phyloP scores from a whole-genome alignment of 2,797 vertebrate genomes.

The Pantherophis alleghaniensis region DNA sequence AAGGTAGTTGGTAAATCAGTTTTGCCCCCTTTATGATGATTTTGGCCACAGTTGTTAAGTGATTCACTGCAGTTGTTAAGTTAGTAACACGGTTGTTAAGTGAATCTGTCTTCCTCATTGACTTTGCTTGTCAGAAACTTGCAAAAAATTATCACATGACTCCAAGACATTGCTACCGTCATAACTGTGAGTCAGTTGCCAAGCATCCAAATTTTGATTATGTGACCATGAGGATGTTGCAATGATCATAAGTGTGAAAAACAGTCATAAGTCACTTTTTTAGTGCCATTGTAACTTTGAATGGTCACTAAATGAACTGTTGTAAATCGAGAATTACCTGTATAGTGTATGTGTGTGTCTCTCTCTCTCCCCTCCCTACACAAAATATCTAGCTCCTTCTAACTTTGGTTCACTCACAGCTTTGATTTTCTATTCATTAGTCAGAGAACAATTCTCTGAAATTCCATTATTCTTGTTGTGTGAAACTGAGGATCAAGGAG shows the following conservation, averaged over 20 bases:
- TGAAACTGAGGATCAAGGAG: not conserved
- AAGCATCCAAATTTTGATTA: not conserved
- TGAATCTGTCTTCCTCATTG: not conserved
- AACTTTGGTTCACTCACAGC: not conserved
- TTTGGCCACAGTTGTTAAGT: not conserved
- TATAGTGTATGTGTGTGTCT: not conserved
- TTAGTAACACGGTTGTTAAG: not conserved
- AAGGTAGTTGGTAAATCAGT: not conserved
- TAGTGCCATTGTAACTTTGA: not conserved
- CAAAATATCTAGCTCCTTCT: conserved; percentile 8
- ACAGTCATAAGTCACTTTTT: not conserved
- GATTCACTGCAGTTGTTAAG: not conserved
- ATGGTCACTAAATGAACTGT: not conserved
- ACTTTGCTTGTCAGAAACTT: not conserved
- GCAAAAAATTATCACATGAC: not conserved
- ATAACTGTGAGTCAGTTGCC: not conserved
- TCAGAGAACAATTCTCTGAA: not conserved
- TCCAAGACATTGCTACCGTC: not conserved
- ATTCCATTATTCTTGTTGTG: not conserved
- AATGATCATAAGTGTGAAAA: not conserved
- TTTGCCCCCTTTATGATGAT: not conserved
- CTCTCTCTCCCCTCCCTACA: not conserved
- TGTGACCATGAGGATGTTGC: not conserved
- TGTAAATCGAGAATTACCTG: not conserved
- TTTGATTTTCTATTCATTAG: not conserved